Conservation (phyloP, 2,113 vertebrate species). For the Alosa alosa region DNA sequence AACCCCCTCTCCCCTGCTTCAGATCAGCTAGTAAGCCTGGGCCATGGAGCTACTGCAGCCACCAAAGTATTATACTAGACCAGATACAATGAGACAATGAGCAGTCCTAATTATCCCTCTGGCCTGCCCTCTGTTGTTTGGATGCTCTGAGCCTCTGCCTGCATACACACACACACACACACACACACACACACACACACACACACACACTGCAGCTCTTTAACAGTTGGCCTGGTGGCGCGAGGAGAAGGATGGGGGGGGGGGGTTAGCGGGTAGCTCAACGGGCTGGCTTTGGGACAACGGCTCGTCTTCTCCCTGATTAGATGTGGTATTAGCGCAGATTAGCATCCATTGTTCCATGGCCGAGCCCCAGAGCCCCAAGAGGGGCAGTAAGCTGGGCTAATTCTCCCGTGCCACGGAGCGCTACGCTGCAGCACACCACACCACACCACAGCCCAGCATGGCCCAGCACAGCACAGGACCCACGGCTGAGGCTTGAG, state of each 20-base stretch:
- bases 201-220: background rate
- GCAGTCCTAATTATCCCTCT: background rate
- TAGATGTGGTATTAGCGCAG: slow-evolving; percentile 65
- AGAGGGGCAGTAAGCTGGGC: slow-evolving; percentile 22
- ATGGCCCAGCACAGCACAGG: background rate
- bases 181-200: background rate
- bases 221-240: slow-evolving; percentile 17
- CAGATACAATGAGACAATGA: background rate
- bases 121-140: background rate
- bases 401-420: background rate
- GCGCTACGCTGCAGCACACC: background rate
- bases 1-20: background rate
- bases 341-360: slow-evolving; percentile 66
- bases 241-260: background rate
- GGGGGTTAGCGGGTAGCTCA: background rate
- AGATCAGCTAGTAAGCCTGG: background rate
- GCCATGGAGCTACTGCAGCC: background rate
- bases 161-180: background rate
- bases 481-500: background rate
- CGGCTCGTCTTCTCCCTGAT: slow-evolving; percentile 47
- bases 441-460: background rate
- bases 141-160: background rate
- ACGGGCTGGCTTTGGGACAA: slow-evolving; percentile 38
- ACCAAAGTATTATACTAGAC: background rate
- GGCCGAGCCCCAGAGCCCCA: slow-evolving; percentile 33